Percentiles rank a stretch among this genome's conserved stretches.
Conservation (phyloP, 2,113 vertebrate species). For the rat (Rattus norvegicus) region GRCr8 NC_086025.1:113866501-113867000, state of each 20-base stretch:
- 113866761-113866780: neutral
- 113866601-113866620: neutral
- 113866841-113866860: neutral
- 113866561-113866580: neutral
- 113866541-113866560: neutral
- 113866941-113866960: neutral
- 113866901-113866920: neutral
- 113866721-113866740: neutral
- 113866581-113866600: too few species aligned
- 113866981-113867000: neutral
- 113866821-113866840: neutral
- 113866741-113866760: neutral
- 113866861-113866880: neutral
- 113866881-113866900: neutral
- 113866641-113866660: neutral
- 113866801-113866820: neutral
- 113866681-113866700: neutral
- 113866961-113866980: neutral
- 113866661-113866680: neutral
- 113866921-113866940: too few species aligned
- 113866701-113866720: neutral
- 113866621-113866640: neutral
- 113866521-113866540: neutral
- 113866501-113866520: neutral
- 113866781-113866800: slow-evolving; percentile 11